Evolutionary conservation across 2,888 invertebrate genomes (phyloP), one percentile per base, ranked within the genome.

Genomic region (Orchesellides sinensis): DNA sequence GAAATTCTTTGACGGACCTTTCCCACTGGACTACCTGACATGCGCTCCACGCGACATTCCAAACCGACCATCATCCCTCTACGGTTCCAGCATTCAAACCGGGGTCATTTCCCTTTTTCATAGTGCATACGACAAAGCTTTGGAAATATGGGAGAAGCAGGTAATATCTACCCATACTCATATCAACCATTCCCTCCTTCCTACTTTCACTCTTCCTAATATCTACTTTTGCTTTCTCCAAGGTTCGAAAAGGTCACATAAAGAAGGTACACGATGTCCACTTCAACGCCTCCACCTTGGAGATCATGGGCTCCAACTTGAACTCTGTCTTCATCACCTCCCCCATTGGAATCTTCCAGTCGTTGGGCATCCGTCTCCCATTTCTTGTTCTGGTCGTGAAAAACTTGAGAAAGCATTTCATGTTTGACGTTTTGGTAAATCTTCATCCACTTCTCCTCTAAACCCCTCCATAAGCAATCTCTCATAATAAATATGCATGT

Each of bases 71-170:
- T 25, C 65, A 0, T 81, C 84, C 17, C 40, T 87, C 14, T 83
- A 54, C 25, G 83, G 83, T 17, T 19, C 69, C 10, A 69, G 54
- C n/a, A 80, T 72, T 40, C 85, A 87, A 25, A 61, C 70, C 27
- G 88, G 87, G 4, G 84, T 87, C 47, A 81, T 88, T 14, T 87
- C 84, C 10, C 70, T 88, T 21, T 79, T 88, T 32, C 86, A 87
- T 63, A 81, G 87, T 25, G 84, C 83, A 17, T 84, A 85, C 17
- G 83, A 85, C 19, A 74, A 83, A 27, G 86, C 87, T 10, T 68
- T 88, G 27, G 88, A 87, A 63, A 73, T 82, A 17, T 88, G 88
- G 88, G 88, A 88, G 35, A 88, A 88, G 61, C 88, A 88, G 78
- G 87, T 86, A 56, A 32, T 19, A 5, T 1, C 21, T 47, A 47